Percentiles rank a stretch among this genome's conserved stretches.
These are phyloP conservation scores for Panopea generosa DNA, from an alignment of 2,888 invertebrate species.

Conservation along the genomic window DNA sequence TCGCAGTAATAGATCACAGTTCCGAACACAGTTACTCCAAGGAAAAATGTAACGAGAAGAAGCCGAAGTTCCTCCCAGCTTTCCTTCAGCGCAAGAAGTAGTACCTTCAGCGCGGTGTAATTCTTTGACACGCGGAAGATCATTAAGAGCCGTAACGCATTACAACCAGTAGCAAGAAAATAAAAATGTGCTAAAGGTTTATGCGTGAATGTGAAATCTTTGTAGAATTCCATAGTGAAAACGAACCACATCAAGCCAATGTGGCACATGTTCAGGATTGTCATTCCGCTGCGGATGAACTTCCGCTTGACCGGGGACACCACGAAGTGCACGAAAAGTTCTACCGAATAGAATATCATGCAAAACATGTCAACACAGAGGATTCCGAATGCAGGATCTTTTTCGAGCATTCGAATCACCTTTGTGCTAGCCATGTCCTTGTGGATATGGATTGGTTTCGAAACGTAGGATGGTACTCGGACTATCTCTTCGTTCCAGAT, in stretches of 20 bases:
- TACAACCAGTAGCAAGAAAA: too few relatives aligned
- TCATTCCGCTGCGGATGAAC: background rate
- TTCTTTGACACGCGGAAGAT: too few relatives aligned
- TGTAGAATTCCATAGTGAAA: background rate
- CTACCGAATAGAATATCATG: too few relatives aligned
- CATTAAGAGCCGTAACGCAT: too few relatives aligned
- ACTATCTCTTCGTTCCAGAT: background rate
- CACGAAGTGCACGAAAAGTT: background rate
- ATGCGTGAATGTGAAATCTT: too few relatives aligned
- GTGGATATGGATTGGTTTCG: background rate
- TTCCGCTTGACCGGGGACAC: background rate
- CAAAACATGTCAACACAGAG: too few relatives aligned
- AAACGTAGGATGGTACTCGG: background rate
- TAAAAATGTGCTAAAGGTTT: too few relatives aligned
- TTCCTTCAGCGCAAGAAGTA: constrained; percentile 1
- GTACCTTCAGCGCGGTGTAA: too few relatives aligned
- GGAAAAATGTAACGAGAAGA: background rate
- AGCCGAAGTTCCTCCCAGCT: background rate
- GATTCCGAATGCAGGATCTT: too few relatives aligned
- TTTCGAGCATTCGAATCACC: too few relatives aligned
- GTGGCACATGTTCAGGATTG: background rate
- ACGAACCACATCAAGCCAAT: background rate
- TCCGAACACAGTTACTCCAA: constrained; percentile 1
- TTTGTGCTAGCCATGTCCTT: too few relatives aligned
- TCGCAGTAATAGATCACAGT: constrained; percentile 9